Evolutionary conservation across 2,888 invertebrate species (phyloP), one percentile per base, ranked within the genome.

Genomic region (Blastobasis adustella): DNA sequence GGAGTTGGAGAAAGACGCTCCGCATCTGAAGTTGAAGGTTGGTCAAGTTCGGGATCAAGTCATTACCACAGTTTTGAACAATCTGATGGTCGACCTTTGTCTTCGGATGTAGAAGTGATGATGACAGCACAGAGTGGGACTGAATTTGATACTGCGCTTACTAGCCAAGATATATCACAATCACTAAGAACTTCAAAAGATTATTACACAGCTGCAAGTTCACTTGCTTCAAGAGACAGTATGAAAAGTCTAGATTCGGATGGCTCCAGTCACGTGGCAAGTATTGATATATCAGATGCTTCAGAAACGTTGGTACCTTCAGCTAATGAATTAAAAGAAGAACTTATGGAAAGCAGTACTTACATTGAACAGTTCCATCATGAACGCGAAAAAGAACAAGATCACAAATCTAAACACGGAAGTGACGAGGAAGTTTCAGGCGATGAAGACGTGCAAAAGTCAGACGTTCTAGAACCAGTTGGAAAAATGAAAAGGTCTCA

Each of bases 281-380:
- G 96, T 69, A 92, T 96, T 58, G 97, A 97, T 82, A 93, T 96
- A 42, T 97, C 97, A 40, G 98, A 98, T 78, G 90, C 94, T 37
- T 97, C 97, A 0, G 98, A 98, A 84, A 98, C 98, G 1, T 82
- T 98, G 6, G 94, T 98, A 7, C 96, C 97, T 9, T 97, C 98
- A 3, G 94, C 95, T 6, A 93, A 94, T 69, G 96, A 96, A 74
- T 79, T 94, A 48, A 93, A 93, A 69, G 92, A 93, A 63, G 94
- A 94, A 63, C 90, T 94, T 56, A 91, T 92, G 64, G 92, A 92
- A 58, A 90, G 90, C 55, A 90, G 90, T 57, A 91, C 90, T 39
- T 90, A 91, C 47, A 90, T 90, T 9, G 90, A 90, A 68, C 89
- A 88, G 58, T 89, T 89, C 58, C 58, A 89, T 60, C 80, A 79